Percentiles rank a stretch among this genome's conserved stretches.
These are phyloP conservation scores for Seira sanloemensis DNA, from an alignment of 2,888 invertebrate genomes.

Conservation along the genomic window DNA sequence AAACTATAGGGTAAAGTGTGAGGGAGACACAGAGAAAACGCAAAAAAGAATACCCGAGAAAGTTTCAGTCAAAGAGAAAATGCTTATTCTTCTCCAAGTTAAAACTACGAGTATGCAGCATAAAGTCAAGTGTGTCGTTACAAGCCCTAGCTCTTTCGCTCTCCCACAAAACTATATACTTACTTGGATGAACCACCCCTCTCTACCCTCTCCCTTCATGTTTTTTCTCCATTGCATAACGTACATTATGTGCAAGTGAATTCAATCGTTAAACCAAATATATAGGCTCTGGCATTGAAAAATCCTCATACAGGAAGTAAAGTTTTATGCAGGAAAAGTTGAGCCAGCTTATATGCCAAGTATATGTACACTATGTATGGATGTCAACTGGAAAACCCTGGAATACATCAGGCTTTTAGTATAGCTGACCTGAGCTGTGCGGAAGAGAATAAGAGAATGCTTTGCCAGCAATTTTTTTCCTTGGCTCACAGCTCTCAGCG, in stretches of 20 bases:
- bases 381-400: not conserved
- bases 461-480: too few relatives aligned
- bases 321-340: not conserved
- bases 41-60: conserved; percentile 28
- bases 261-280: not conserved
- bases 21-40: too few relatives aligned
- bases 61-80: conserved; percentile 48
- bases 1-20: not conserved
- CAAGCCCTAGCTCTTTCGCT: too few relatives aligned
- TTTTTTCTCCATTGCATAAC: not conserved
- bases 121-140: not conserved
- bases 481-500: too few relatives aligned
- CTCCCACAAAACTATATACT: too few relatives aligned
- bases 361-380: not conserved
- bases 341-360: not conserved
- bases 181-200: not conserved
- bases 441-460: too few relatives aligned
- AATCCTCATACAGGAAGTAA: not conserved
- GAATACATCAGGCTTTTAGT: too few relatives aligned
- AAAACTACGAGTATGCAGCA: not conserved
- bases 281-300: not conserved
- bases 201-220: not conserved
- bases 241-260: not conserved
- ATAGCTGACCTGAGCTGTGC: too few relatives aligned
- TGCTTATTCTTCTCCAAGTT: conserved; percentile 26